Conservation (phyloP, 2,113 vertebrate genomes). For the Ptyas mucosa region DNA sequence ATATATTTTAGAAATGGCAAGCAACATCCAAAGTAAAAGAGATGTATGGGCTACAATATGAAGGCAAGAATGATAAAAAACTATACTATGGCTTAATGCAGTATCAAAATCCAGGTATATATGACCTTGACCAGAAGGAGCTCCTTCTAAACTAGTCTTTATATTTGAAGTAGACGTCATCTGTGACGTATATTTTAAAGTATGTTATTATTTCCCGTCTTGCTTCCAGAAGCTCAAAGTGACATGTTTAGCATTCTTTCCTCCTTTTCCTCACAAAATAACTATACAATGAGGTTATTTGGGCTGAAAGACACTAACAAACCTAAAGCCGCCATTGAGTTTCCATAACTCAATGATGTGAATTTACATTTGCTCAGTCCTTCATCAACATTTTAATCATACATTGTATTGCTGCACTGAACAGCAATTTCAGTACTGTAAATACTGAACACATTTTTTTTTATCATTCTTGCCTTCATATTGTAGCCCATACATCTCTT, state of each 20-base stretch:
- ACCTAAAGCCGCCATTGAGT: neutral
- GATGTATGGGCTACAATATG: too few relatives aligned
- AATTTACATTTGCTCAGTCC: neutral
- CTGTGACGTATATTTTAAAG: neutral
- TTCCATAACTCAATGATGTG: neutral
- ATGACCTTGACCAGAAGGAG: neutral
- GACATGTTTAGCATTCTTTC: neutral
- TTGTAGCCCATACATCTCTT: neutral
- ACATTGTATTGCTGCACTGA: neutral
- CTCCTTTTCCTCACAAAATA: neutral
- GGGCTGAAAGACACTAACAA: neutral
- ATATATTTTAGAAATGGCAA: too few relatives aligned
- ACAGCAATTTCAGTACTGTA: too few relatives aligned
- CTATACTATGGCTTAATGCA: neutral
- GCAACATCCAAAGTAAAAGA: too few relatives aligned
- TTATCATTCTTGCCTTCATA: neutral
- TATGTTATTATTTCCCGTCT: neutral
- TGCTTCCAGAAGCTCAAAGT: neutral
- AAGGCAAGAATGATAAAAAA: too few relatives aligned
- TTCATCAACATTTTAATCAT: neutral
- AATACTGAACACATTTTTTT: neutral
- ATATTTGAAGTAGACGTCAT: neutral
- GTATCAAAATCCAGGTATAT: neutral
- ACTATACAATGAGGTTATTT: neutral
- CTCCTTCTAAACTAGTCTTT: neutral